Percentiles rank a stretch among this genome's conserved stretches.
Conservation (phyloP, 2,888 invertebrate genomes). For the Stratiomys singularior region DNA sequence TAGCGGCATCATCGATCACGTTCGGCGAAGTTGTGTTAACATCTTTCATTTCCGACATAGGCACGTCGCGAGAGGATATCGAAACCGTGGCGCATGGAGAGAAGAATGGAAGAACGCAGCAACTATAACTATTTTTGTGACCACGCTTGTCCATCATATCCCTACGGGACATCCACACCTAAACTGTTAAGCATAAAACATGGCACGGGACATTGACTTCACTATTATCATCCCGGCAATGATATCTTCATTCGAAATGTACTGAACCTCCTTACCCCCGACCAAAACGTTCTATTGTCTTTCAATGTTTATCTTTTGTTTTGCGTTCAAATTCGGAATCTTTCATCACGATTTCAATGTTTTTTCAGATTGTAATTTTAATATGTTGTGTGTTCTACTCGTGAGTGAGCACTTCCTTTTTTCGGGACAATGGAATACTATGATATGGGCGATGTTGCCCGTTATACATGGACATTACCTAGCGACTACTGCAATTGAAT, state of each 20-base stretch:
- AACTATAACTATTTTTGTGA: not conserved
- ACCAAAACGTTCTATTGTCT: slow-evolving; percentile 7
- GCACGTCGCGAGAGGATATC: not conserved
- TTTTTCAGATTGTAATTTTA: not conserved
- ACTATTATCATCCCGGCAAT: not conserved
- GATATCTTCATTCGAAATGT: slow-evolving; percentile 9
- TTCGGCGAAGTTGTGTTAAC: not conserved
- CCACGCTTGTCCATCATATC: slow-evolving; percentile 23
- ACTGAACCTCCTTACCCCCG: slow-evolving; percentile 3
- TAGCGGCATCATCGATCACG: not conserved
- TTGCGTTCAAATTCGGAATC: not conserved
- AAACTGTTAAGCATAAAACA: not conserved
- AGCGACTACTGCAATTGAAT: not conserved
- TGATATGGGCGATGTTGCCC: not conserved
- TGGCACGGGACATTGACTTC: slow-evolving; percentile 33
- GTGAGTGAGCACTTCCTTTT: slow-evolving; percentile 38
- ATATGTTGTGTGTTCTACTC: slow-evolving; percentile 22
- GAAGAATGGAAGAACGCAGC: slow-evolving; percentile 8
- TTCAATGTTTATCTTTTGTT: not conserved
- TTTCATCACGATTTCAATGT: slow-evolving; percentile 35
- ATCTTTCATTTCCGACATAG: not conserved
- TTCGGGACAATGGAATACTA: slow-evolving; percentile 31
- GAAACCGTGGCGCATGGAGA: not conserved
- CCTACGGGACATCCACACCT: slow-evolving; percentile 7
- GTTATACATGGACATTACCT: slow-evolving; percentile 14